Evolutionary conservation across 2,113 vertebrate species (phyloP), one percentile per base, ranked within the genome.

Genomic region (Perca fluviatilis): DNA sequence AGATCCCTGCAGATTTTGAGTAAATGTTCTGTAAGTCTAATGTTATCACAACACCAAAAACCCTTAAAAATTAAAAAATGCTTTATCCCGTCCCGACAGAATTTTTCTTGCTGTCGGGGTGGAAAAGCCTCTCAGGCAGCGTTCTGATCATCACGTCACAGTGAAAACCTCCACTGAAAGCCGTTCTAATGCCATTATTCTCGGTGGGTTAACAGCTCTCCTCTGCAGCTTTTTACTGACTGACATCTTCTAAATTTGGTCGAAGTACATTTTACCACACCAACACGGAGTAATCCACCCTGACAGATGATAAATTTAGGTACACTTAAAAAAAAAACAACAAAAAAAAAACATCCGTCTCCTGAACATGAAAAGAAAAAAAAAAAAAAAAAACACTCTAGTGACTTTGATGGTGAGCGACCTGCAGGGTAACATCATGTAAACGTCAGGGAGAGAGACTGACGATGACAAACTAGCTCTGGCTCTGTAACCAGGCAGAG

Each of bases 401-500:
- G 40, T 43, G 40, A 69, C 25, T 40, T 49, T 67, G 23, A 21
- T 11, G 1, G 49, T 50, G 43, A 15, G 0, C 15, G 25, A 51
- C 11, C 49, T n/a, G 66, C 66, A 53, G 66, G 15, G 30, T 2
- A 19, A 49, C 60, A 10, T 25, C 43, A 30, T 61, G 3, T 23
- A 23, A 7, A 64, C 21, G 7, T 16, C 25, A 36, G 18, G 67
- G 18, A 3, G 21, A 43, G n/a, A 61, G 46, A 21, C 0, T 0
- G 15, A 5, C 1, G 16, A 27, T 1, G 27, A 36, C 13, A 61
- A 56, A 62, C 3, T 2, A 47, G 74, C 36, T 53, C 74, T 14
- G 63, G 36, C 25, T 58, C 79, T 76, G 65, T 82, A 21, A 65
- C 79, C 19, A 60, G 83, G 81, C 83, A 83, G 76, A 85, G 36